phyloP scores from a whole-genome alignment of 2,113 vertebrate species.

The Pyrgilauda ruficollis region DNA sequence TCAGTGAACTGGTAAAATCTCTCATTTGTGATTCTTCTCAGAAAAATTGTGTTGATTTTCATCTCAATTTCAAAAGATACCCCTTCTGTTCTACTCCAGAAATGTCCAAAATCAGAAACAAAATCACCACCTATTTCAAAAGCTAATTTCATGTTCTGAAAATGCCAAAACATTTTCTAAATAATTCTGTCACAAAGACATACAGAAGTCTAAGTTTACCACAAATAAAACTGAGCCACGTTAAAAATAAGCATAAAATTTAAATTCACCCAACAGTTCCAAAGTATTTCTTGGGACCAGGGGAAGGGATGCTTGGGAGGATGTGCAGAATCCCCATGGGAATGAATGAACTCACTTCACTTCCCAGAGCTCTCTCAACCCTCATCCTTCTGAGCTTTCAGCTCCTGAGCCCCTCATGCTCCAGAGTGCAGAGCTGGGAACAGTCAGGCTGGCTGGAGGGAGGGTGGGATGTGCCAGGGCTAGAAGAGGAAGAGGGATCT shows the following conservation, averaged over 20 bases:
- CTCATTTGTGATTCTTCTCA: neutral
- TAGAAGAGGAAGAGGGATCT: neutral
- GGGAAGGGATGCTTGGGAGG: neutral
- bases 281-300: rapidly evolving
- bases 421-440: neutral
- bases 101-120: neutral
- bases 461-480: neutral
- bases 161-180: neutral
- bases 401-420: neutral
- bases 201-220: neutral
- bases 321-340: neutral
- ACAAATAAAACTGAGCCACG: neutral
- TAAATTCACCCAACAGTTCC: neutral
- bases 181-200: neutral
- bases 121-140: neutral
- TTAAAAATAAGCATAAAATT: neutral
- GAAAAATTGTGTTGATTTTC: neutral
- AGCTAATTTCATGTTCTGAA: neutral
- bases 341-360: neutral
- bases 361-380: neutral
- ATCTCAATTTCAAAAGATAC: neutral
- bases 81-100: neutral
- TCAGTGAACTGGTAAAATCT: neutral
- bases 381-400: neutral
- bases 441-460: neutral